These are phyloP conservation scores for Propithecus deckenii DNA, from an alignment of 2,797 vertebrate genomes.

Conservation along the genomic window DNA sequence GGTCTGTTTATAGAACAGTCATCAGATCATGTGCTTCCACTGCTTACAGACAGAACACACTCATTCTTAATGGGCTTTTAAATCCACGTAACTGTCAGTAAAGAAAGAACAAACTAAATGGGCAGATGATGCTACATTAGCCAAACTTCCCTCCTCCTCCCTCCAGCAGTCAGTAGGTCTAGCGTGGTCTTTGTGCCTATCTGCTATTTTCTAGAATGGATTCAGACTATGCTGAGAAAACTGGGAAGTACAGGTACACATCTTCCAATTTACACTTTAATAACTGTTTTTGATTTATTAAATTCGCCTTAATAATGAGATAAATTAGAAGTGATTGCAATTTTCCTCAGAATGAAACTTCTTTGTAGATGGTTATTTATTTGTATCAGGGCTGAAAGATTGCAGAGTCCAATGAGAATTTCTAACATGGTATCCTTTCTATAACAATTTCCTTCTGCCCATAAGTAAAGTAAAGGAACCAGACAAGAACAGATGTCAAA, in stretches of 20 bases:
- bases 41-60: neutral
- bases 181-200: conserved; percentile 36
- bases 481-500: conserved; percentile 81
- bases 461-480: conserved; percentile 75
- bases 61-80: conserved; percentile 32
- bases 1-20: conserved; percentile 53
- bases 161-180: neutral
- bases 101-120: conserved; percentile 5
- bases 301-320: conserved; percentile 69
- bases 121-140: conserved; percentile 15
- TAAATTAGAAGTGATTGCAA: conserved; percentile 69
- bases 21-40: neutral
- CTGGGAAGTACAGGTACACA: conserved; percentile 27
- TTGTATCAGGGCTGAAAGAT: conserved; percentile 47
- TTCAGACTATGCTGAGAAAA: conserved; percentile 49
- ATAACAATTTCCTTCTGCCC: conserved; percentile 75
- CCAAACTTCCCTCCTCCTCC: neutral
- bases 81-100: neutral
- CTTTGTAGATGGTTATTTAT: conserved; percentile 55
- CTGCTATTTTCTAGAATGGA: conserved; percentile 62
- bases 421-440: conserved; percentile 72
- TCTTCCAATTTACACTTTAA: conserved; percentile 13
- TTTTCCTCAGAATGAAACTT: conserved; percentile 68
- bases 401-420: conserved; percentile 59
- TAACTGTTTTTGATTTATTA: neutral